Evolutionary conservation across 2,888 invertebrate genomes (phyloP), one percentile per base, ranked within the genome.

Genomic region (Drosophila emarginata): DNA sequence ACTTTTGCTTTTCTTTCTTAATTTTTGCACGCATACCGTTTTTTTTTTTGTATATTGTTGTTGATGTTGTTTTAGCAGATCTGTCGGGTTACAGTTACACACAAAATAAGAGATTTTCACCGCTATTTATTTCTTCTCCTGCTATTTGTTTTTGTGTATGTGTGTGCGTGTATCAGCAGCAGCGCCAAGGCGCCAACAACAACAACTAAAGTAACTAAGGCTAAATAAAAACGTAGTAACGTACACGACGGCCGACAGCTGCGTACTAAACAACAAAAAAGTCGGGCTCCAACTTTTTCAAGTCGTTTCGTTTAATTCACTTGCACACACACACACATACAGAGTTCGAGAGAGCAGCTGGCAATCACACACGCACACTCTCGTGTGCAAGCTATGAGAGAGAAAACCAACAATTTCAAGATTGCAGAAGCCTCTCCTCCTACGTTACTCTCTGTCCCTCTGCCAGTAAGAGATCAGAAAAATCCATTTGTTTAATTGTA

Each of bases 241-340:
- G 78, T 76, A 77, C 79, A 77, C 87, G 85, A 80, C 82, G 80
- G 66, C 64, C 80, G 85, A 78, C 82, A 78, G 72, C 74, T 71
- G 74, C 74, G 82, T 78, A 84, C 80, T 87, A 80, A 83, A 80
- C 80, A 81, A 78, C 82, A 84, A 79, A 82, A 80, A 78, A 76
- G 78, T 76, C 76, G 72, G 77, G 78, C 78, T 77, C 72, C 76
- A 80, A 81, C 80, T 76, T 80, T 80, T 87, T 81, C 80, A 86
- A 87, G 88, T 76, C 81, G 78, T 77, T 85, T 85, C 85, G 85
- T 76, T 80, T 80, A 77, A 87, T 85, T 83, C 80, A 86, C 80
- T 76, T 78, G 74, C 78, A 83, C 69, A 66, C 74, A 66, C 56
- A 63, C 60, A 50, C 32, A 79, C 66, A 67, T 70, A 67, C 0